Conservation (phyloP, 2,888 invertebrate species). For the Nephrotoma appendiculata region DNA sequence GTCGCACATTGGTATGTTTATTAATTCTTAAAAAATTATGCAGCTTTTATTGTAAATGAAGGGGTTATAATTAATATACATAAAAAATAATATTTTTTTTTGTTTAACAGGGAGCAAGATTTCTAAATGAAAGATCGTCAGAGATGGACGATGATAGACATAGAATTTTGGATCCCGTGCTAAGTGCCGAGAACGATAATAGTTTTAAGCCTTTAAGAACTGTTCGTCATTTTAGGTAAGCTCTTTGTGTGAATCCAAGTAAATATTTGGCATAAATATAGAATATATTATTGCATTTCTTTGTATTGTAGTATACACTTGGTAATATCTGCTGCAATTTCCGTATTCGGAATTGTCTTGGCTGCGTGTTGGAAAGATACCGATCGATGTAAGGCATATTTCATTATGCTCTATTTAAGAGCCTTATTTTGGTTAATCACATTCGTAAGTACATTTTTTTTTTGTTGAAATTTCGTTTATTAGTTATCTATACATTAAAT, state of each 20-base stretch:
- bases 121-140: conserved; percentile 16
- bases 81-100: neutral
- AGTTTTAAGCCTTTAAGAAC: conserved; percentile 25
- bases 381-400: conserved; percentile 39
- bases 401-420: conserved; percentile 42
- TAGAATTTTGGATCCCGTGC: conserved; percentile 25
- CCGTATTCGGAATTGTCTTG: conserved; percentile 24
- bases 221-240: conserved; percentile 26
- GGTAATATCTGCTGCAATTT: conserved; percentile 26
- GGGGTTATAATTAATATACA: neutral
- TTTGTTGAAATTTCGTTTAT: neutral
- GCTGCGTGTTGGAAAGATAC: conserved; percentile 23
- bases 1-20: conserved; percentile 12
- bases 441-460: conserved; percentile 30
- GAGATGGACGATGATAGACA: conserved; percentile 19
- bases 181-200: conserved; percentile 22
- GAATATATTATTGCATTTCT: neutral
- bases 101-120: conserved; percentile 18
- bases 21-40: neutral
- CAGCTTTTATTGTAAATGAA: neutral
- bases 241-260: neutral
- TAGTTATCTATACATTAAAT: neutral
- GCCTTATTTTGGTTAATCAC: conserved; percentile 42
- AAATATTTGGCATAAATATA: neutral
- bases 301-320: conserved; percentile 22